Conservation (phyloP, 2,888 invertebrate genomes). For the Synanthedon vespiformis region DNA sequence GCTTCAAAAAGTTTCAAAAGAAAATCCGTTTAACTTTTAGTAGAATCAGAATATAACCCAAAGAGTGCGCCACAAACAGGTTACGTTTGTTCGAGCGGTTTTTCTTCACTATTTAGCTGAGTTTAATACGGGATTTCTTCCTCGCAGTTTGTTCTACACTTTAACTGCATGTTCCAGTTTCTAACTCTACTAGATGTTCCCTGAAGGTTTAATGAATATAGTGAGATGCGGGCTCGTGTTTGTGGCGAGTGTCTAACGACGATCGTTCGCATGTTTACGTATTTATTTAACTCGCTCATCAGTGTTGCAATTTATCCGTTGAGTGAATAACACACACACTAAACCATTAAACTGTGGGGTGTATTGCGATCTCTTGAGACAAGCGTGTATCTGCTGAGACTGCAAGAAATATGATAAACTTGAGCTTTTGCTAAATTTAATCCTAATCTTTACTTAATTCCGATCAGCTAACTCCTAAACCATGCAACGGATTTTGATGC, state of each 20-base stretch:
- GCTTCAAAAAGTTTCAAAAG: too few species aligned
- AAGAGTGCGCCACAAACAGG: neutral
- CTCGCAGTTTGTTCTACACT: neutral
- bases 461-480: too few species aligned
- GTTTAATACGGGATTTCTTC: neutral
- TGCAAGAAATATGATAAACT: too few species aligned
- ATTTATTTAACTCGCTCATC: neutral
- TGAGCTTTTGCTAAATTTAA: too few species aligned
- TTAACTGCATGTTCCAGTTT: neutral
- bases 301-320: neutral
- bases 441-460: too few species aligned
- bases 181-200: neutral
- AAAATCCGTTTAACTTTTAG: too few species aligned
- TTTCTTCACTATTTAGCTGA: neutral
- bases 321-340: slow-evolving; percentile 1
- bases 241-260: neutral
- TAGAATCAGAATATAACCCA: too few species aligned
- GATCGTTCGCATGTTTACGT: neutral
- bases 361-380: too few species aligned
- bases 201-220: neutral
- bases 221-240: neutral
- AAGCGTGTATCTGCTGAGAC: too few species aligned
- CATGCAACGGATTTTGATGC: too few species aligned
- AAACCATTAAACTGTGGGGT: too few species aligned
- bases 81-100: neutral